Base-by-base conservation (phyloP, 2,888 invertebrate species). In the Drosophila austrosaltans region DNA sequence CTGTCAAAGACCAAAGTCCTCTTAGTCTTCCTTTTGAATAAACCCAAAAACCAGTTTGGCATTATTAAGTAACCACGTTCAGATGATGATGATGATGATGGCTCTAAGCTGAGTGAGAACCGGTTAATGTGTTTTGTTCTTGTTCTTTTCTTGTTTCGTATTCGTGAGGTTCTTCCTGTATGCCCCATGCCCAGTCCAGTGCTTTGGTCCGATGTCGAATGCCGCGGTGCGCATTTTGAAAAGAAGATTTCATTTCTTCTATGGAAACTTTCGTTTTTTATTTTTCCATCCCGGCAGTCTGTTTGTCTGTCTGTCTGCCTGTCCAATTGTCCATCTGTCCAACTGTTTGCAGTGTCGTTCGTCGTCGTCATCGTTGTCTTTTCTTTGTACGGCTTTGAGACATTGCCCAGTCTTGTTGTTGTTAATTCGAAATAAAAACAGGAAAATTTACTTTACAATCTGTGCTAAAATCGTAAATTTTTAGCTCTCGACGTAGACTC, bases 391-490 rank as follows among this genome's bases (percentile, higher is more conserved):
- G 57, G 62, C 36, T 63, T 32, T 40, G 54, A 48, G 48, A 48
- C 48, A 48, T 75, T 81, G 69, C 68, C 66, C 72, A 72, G 81
- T 72, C 63, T 78, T 72, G 87, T 83, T 48, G 48, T 87, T 83
- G 89, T 87, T 87, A 87, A 86, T 82, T 89, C 87, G 82, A 84
- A 87, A 89, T 84, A 89, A 87, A 87, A 87, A 87, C 87, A 87
- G 87, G 89, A 87, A 87, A 89, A 88, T 88, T 84, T 89, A 88
- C 89, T 89, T 87, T 85, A 82, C 86, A 88, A 89, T 88, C 89
- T 90, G 90, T 87, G 89, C 89, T 89, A 89, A 84, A 89, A 90
- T 87, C 89, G 88, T 88, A 86, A 78, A 88, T 85, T 89, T 85
- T 81, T 81, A 81, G 73, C 81, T 83, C 57, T 68, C 48, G 25